Evolutionary conservation across 2,113 vertebrate species (phyloP), one percentile per base, ranked within the genome.

Genomic region (Leucosticte australis): DNA sequence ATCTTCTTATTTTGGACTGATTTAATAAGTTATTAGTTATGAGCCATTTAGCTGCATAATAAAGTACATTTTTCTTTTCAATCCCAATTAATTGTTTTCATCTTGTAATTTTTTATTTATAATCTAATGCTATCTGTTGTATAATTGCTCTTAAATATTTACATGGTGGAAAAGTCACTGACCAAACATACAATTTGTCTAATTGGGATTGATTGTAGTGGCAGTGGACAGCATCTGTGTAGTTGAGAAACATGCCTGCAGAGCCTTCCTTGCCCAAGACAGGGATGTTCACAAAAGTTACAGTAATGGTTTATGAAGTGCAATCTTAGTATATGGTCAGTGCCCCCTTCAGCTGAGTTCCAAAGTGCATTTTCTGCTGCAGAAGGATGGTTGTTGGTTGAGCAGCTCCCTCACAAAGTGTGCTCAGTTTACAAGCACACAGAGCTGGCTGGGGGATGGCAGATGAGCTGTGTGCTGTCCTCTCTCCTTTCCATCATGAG

Each of bases 21-120:
- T 92, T 87, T 89, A 78, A 28, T 90, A 78, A 64, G 15, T 84
- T 68, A 63, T 63, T 90, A 70, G 60, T 88, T 95, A 85, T 79
- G 77, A 91, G 33, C 62, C 1, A 1, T 87, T 95, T 87, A 77
- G 70, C 60, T 91, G 69, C 83, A 56, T 83, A 83, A 81, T 67
- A 68, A 90, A 96, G n/a, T 74, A 75, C 1, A 0, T 42, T 88
- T 89, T 81, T 67, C 35, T 87, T 93, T 87, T 87, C 68, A 60
- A 52, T 81, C 21, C 44, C 1, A 68, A 20, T 87, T 90, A 74
- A 57, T 78, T 89, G 62, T 74, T 91, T 90, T 87, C 12, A 21
- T 67, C 49, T 56, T 87, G 53, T 77, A 67, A 44, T 70, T 74
- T 92, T 92, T 90, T 83, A 77, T 74, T 93, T 90, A 55, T 75